Evolutionary conservation across 23 tunicate species (phyloP).

Genomic region (Styela plicata): DNA sequence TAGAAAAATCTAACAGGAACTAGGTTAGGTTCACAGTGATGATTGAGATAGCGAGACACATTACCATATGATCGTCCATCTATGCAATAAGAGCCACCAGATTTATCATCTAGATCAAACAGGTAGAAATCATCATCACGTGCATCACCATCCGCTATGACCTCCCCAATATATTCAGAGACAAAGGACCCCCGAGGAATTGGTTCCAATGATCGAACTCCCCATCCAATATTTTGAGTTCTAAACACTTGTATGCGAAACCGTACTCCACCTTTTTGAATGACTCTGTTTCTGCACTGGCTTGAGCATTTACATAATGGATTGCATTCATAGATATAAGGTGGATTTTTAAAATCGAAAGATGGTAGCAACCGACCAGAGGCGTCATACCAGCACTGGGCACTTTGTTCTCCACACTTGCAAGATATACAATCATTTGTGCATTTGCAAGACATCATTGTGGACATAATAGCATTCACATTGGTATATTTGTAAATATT

Average conservation of each 20-base stretch:
- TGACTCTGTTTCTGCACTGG: slow-evolving; percentile 73
- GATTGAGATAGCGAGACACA: slow-evolving; percentile 92
- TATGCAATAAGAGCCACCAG: slow-evolving; percentile 53
- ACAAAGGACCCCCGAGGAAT: slow-evolving; percentile 94
- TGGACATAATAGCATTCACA: slow-evolving; percentile 11
- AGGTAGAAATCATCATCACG: slow-evolving; percentile 82
- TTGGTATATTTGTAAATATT: slow-evolving; percentile 42
- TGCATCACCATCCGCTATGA: slow-evolving; percentile 61
- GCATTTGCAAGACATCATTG: slow-evolving; percentile 59
- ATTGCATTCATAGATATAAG: slow-evolving; percentile 72
- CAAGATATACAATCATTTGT: slow-evolving; percentile 48
- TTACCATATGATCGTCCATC: slow-evolving; percentile 83
- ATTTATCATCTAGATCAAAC: slow-evolving; percentile 73
- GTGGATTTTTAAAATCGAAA: slow-evolving; percentile 53
- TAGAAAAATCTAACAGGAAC: slow-evolving; percentile 84
- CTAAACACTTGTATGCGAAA: slow-evolving; percentile 81
- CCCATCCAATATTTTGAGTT: slow-evolving; percentile 92
- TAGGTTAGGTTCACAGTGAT: slow-evolving; percentile 91
- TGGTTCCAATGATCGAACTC: slow-evolving; percentile 71
- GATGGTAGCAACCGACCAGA: slow-evolving; percentile 58
- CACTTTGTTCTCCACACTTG: slow-evolving; percentile 51
- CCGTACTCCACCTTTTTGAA: slow-evolving; percentile 74
- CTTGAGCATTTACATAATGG: slow-evolving; percentile 65
- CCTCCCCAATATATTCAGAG: slow-evolving; percentile 90
- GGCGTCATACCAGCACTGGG: slow-evolving; percentile 73